These are phyloP conservation scores for Peribatodes rhomboidaria DNA, from an alignment of 2,888 invertebrate genomes.

Conservation along the genomic window DNA sequence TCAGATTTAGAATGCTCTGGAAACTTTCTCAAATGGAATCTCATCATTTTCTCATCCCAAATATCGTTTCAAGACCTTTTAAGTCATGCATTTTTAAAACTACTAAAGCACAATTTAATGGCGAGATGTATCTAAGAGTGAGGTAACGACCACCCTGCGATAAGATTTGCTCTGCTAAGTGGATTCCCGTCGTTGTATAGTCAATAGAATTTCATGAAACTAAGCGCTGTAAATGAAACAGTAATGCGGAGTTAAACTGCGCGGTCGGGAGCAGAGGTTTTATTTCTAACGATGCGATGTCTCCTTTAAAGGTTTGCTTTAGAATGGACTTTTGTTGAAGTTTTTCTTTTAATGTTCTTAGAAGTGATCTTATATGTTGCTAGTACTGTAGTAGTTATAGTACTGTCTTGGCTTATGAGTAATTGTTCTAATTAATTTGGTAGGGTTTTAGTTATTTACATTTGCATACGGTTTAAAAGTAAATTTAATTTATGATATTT, in stretches of 20 bases:
- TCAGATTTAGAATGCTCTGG: too few relatives aligned
- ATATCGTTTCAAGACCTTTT: not conserved
- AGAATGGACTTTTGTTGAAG: constrained; percentile 6
- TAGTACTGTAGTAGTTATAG: too few relatives aligned
- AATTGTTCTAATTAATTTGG: not conserved
- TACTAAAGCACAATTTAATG: not conserved
- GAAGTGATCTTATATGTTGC: not conserved
- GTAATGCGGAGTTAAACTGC: constrained; percentile 46
- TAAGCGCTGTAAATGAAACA: constrained; percentile 40
- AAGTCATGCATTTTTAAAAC: not conserved
- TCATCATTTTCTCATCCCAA: not conserved
- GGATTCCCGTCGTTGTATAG: constrained; percentile 31
- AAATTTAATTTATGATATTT: not conserved
- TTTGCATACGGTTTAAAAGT: not conserved
- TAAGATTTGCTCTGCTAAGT: constrained; percentile 34
- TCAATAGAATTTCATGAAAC: constrained; percentile 45
- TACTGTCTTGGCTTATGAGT: not conserved
- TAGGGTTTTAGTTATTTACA: not conserved
- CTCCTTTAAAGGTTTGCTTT: constrained; percentile 15
- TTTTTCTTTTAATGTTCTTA: constrained; percentile 15
- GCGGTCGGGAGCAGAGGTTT: constrained; percentile 36
- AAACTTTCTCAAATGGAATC: too few relatives aligned
- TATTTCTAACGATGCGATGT: constrained; percentile 34
- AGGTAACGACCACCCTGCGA: constrained; percentile 12
- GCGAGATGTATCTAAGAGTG: not conserved